Evolutionary conservation across 1,140 invertebrate genomes (phyloP).

Genomic region (Colletes gigas): DNA sequence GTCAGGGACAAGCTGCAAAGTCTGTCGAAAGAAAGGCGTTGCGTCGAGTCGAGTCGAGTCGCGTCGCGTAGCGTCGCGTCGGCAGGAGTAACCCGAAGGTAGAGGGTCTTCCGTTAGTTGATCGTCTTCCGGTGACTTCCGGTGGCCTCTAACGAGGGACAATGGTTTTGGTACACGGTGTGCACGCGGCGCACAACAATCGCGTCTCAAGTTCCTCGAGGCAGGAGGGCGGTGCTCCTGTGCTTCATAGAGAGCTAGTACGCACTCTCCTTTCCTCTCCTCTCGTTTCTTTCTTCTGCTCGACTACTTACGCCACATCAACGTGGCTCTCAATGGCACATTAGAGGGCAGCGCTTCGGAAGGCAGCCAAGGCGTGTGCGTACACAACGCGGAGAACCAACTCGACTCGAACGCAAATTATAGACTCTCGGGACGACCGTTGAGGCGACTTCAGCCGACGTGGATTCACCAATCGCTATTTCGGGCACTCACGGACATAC

Average conservation of each 20-base stretch:
- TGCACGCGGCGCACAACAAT: slow-evolving; percentile 80
- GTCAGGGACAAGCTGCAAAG: slow-evolving; percentile 59
- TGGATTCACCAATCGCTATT: slow-evolving; percentile 61
- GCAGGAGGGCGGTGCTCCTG: slow-evolving; percentile 73
- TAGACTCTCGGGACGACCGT: slow-evolving; percentile 77
- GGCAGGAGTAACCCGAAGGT: slow-evolving; percentile 43
- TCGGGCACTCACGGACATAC: slow-evolving; percentile 58
- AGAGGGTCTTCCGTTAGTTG: slow-evolving; percentile 77
- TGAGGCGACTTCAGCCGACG: slow-evolving; percentile 63
- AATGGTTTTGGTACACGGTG: slow-evolving; percentile 66
- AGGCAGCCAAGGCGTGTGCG: slow-evolving; percentile 50
- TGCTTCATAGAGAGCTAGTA: slow-evolving; percentile 27
- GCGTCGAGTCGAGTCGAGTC: too few relatives aligned
- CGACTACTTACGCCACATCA: slow-evolving; percentile 63
- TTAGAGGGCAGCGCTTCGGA: slow-evolving; percentile 58
- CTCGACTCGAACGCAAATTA: slow-evolving; percentile 78
- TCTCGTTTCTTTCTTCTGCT: slow-evolving; percentile 57
- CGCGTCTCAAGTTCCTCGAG: slow-evolving; percentile 80
- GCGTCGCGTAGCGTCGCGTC: neutral
- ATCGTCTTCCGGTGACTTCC: slow-evolving; percentile 81
- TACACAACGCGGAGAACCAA: slow-evolving; percentile 54
- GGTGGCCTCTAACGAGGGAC: slow-evolving; percentile 75
- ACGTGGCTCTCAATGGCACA: slow-evolving; percentile 66
- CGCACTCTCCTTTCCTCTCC: slow-evolving; percentile 39
- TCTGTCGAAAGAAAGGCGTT: slow-evolving; percentile 37